phyloP scores from a whole-genome alignment of 2,797 vertebrate species.

The Otus scops region DNA sequence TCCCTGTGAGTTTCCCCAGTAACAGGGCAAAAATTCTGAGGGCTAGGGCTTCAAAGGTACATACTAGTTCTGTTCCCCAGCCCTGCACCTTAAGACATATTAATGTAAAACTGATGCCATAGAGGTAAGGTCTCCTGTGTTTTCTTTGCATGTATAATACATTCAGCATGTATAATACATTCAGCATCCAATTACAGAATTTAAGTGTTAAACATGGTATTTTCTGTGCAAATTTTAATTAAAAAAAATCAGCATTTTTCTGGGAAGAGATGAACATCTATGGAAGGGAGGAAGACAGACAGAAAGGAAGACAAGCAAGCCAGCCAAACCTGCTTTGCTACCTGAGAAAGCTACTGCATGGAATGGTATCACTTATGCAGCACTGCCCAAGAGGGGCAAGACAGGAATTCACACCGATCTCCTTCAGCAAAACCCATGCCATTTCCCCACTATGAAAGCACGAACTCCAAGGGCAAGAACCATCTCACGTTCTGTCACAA shows the following conservation, averaged over 20 bases:
- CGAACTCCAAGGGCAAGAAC: not conserved
- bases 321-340: not conserved
- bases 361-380: not conserved
- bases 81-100: not conserved
- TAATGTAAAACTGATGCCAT: not conserved
- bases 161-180: not conserved
- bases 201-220: not conserved
- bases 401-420: not conserved
- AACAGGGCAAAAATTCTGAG: not conserved
- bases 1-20: not conserved
- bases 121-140: not conserved
- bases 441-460: not conserved
- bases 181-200: not conserved
- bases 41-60: not conserved
- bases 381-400: not conserved
- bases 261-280: not conserved
- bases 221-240: not conserved
- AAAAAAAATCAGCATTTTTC: not conserved
- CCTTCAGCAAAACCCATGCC: not conserved
- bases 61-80: not conserved
- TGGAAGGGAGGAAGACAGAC: not conserved
- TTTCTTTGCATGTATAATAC: not conserved
- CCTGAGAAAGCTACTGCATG: not conserved
- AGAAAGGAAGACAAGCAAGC: not conserved
- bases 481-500: not conserved